phyloP scores from a whole-genome alignment of 2,113 vertebrate genomes.

The Ageneiosus marmoratus region DNA sequence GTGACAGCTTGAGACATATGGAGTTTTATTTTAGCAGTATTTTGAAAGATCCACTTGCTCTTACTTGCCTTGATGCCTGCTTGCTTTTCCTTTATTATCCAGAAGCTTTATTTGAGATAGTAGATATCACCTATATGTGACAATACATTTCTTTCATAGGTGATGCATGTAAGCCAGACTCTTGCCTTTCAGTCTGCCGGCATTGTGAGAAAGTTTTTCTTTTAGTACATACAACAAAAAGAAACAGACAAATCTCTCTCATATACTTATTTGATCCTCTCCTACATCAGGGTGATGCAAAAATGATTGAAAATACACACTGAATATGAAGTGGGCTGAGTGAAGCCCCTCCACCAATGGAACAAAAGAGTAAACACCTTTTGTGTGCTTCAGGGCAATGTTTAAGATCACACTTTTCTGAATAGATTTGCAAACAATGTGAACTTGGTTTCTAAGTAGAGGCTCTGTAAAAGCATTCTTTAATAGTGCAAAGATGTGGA shows the following conservation, averaged over 20 bases:
- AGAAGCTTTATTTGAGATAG: conserved; percentile 53
- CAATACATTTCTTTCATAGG: conserved; percentile 38
- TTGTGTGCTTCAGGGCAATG: conserved; percentile 14
- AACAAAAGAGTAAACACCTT: conserved; percentile 28
- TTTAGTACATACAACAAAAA: conserved; percentile 51
- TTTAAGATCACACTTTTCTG: conserved; percentile 15
- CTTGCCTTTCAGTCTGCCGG: conserved; percentile 65
- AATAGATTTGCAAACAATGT: background rate
- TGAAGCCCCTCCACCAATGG: conserved; percentile 26
- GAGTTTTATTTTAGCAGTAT: conserved; percentile 24
- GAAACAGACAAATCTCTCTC: conserved; percentile 53
- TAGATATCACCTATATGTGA: conserved; percentile 44
- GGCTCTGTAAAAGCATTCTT: background rate
- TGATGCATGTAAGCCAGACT: conserved; percentile 60
- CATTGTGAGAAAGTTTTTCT: conserved; percentile 67
- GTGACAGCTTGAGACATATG: background rate
- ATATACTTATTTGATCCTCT: conserved; percentile 48
- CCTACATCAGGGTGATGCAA: conserved; percentile 66
- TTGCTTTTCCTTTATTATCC: conserved; percentile 40
- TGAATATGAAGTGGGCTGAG: conserved; percentile 65
- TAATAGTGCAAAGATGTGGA: background rate
- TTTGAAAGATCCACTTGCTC: conserved; percentile 36
- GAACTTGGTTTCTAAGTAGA: background rate
- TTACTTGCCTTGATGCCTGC: conserved; percentile 12
- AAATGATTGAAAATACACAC: conserved; percentile 50